Conservation (phyloP, 2,888 invertebrate species). For the Xanthorhoe spadicearia region DNA sequence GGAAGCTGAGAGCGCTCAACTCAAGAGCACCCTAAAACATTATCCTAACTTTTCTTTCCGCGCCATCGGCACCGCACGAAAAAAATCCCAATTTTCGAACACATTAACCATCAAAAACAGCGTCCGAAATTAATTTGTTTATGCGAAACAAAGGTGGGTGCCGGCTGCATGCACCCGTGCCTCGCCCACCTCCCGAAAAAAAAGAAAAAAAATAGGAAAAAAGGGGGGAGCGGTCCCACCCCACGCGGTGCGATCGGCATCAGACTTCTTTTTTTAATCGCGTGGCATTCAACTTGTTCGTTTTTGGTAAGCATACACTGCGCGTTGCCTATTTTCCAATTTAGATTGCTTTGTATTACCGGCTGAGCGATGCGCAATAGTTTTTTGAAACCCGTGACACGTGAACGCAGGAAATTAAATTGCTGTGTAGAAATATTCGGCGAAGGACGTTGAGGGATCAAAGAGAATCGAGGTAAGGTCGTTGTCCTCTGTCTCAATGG, state of each 20-base stretch:
- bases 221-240: slow-evolving; percentile 66
- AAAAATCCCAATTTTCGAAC: slow-evolving; percentile 72
- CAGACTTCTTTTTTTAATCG: slow-evolving; percentile 85
- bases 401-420: slow-evolving; percentile 79
- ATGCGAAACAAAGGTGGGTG: slow-evolving; percentile 85
- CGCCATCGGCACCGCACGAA: slow-evolving; percentile 46
- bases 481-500: not conserved
- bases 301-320: slow-evolving; percentile 85
- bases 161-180: slow-evolving; percentile 81
- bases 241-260: slow-evolving; percentile 83
- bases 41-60: slow-evolving; percentile 47
- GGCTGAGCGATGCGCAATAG: slow-evolving; percentile 83
- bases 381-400: slow-evolving; percentile 81
- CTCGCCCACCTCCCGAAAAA: slow-evolving; percentile 82
- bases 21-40: slow-evolving; percentile 34
- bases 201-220: slow-evolving; percentile 74
- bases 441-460: slow-evolving; percentile 28
- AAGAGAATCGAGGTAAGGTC: slow-evolving; percentile 6
- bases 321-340: slow-evolving; percentile 85
- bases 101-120: slow-evolving; percentile 83
- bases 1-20: slow-evolving; percentile 1
- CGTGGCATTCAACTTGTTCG: slow-evolving; percentile 82
- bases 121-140: slow-evolving; percentile 85
- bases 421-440: slow-evolving; percentile 59
- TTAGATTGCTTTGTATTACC: slow-evolving; percentile 85